Evolutionary conservation across 37 sponge, comb jelly and placozoan genomes (phyloP), one percentile per base, ranked within the genome.

Genomic region (Beroe ovata): DNA sequence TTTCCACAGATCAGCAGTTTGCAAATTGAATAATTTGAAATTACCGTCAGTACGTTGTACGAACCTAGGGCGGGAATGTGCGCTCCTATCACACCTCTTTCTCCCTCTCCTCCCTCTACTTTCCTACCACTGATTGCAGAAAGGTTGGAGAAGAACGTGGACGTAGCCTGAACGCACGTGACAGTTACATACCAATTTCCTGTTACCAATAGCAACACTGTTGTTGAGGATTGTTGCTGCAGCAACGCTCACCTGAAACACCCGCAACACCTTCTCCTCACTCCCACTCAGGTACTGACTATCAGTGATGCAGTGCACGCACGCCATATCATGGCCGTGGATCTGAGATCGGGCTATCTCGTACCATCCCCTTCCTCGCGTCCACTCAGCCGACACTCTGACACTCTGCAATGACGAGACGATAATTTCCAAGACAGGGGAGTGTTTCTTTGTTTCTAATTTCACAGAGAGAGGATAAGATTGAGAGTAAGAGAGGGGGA

Each of bases 61-160:
- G 4, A 8, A 77, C 84, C 84, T 20, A 77, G 47, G 33, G 84
- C 84, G 41, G 84, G 84, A 77, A 77, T 42, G 47, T 77, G 84
- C 4, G 84, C 84, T 23, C 84, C 84, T 19, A 77, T 42, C 42
- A 42, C 84, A 19, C 47, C 0, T 6, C 11, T 11, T 47, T 16
- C 54, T 11, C 54, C 54, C 11, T 11, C 54, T 47, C 54, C 54
- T 14, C 54, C 47, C 38, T 19, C 84, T n/a, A 8, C 38, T 18
- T 23, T 1, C 1, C 84, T 40, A 0, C 84, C 84, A 4, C 54
- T 77, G 4, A 77, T 77, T 0, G 84, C 54, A 35, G 35, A 36
- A 25, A 77, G 38, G 28, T 77, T 77, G 28, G 42, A 42, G 84
- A 77, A 77, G 47, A 77, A 77, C 4, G 84, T 77, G 22, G 84